These are phyloP conservation scores for Pithys albifrons DNA, from an alignment of 2,113 vertebrate genomes.

Conservation along the genomic window DNA sequence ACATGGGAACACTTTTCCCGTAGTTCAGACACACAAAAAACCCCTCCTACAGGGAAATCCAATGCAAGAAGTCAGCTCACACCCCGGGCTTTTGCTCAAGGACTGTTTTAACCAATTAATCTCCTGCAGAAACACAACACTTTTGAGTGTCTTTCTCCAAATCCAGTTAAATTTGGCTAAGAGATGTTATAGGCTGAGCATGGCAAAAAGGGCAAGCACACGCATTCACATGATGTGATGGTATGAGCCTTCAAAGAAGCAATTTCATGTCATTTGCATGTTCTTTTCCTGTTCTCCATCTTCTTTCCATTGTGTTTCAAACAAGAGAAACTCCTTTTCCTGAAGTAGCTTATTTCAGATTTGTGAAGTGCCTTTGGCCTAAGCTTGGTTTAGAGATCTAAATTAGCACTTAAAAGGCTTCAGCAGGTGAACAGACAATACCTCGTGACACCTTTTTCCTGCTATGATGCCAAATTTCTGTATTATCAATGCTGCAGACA, in stretches of 20 bases:
- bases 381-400: background rate
- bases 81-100: background rate
- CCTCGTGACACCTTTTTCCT: background rate
- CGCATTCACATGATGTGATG: too few relatives aligned
- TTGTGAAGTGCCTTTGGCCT: background rate
- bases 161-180: background rate
- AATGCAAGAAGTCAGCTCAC: background rate
- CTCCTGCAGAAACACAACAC: background rate
- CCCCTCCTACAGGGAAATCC: background rate
- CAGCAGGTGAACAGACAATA: background rate
- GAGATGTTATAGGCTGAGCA: background rate
- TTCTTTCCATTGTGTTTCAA: background rate
- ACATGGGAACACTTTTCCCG: background rate
- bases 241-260: background rate
- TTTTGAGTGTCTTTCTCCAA: background rate
- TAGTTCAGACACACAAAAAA: background rate
- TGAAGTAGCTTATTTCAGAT: background rate
- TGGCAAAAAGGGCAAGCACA: background rate
- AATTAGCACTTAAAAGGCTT: constrained; percentile 43
- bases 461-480: background rate
- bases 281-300: background rate
- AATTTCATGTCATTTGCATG: background rate
- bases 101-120: background rate
- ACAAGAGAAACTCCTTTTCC: background rate
- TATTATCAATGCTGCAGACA: constrained; percentile 24